Evolutionary conservation across 1,140 invertebrate species (phyloP).

Genomic region (Orius insidiosus): DNA sequence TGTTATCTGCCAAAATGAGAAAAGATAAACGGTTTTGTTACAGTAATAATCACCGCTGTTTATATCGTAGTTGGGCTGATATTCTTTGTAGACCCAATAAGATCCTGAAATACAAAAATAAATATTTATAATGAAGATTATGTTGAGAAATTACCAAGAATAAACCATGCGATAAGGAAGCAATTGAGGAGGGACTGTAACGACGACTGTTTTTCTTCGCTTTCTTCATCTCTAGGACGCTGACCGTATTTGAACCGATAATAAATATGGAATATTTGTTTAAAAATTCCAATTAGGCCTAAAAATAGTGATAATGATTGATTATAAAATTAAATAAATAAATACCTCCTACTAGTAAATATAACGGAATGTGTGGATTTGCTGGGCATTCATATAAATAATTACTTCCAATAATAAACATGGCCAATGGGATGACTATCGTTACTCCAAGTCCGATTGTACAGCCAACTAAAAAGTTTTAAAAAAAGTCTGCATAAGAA

Average conservation of each 20-base stretch:
- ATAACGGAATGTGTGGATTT: constrained; percentile 8
- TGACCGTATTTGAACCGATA: constrained; percentile 30
- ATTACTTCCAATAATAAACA: constrained; percentile 7
- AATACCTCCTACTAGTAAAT: constrained; percentile 14
- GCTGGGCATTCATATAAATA: constrained; percentile 13
- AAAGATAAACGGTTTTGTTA: constrained; percentile 43
- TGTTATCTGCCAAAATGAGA: constrained; percentile 49
- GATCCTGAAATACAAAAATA: constrained; percentile 27
- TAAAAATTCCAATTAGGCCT: constrained; percentile 40
- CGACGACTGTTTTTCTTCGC: constrained; percentile 34
- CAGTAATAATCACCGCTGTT: constrained; percentile 32
- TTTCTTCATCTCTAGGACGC: constrained; percentile 35
- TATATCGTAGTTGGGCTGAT: constrained; percentile 39
- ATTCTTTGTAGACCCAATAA: constrained; percentile 46
- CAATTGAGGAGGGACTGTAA: constrained; percentile 37
- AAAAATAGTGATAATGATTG: constrained; percentile 22
- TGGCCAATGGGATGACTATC: constrained; percentile 11
- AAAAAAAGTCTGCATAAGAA: no score
- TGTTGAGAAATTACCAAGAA: constrained; percentile 26
- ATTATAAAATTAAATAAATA: background rate
- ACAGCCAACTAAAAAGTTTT: constrained; percentile 14
- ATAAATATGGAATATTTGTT: constrained; percentile 39
- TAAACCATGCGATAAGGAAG: constrained; percentile 48
- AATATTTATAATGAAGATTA: background rate
- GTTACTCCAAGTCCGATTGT: constrained; percentile 10